Conservation (phyloP, 2,797 vertebrate genomes). For the Poecilia velifera region DNA sequence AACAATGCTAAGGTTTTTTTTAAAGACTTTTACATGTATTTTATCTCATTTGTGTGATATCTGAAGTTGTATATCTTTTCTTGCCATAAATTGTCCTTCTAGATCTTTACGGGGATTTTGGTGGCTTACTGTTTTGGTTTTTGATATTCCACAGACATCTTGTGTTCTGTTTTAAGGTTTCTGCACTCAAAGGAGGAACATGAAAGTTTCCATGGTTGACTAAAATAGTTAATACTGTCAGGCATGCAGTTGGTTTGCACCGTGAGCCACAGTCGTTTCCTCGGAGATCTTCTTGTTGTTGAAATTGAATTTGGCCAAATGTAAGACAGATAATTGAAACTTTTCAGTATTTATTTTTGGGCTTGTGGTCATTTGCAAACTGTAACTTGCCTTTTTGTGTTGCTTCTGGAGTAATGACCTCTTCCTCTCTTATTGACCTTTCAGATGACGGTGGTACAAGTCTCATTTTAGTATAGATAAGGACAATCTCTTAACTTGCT, state of each 20-base stretch:
- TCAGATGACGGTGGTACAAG: neutral
- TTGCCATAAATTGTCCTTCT: slow-evolving; percentile 6
- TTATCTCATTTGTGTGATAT: too few species aligned
- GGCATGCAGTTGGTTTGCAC: neutral
- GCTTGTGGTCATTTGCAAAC: neutral
- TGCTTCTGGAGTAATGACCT: neutral
- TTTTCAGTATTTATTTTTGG: neutral
- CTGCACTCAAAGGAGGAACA: neutral
- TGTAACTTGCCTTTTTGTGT: neutral
- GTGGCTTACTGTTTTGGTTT: neutral
- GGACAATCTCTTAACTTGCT: neutral
- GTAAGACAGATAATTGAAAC: neutral
- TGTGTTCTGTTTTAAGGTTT: neutral
- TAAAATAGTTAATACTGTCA: neutral
- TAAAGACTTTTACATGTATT: too few species aligned
- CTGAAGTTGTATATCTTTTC: too few species aligned
- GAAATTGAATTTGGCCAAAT: neutral
- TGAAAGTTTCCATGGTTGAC: neutral
- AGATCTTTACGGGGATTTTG: slow-evolving; percentile 1
- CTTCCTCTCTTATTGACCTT: neutral
- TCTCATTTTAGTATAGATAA: neutral
- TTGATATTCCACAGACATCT: neutral
- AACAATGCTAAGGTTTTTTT: too few species aligned
- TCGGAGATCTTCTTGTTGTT: neutral
- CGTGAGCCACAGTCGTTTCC: neutral